Percentiles rank a stretch among this genome's conserved stretches.
These are phyloP conservation scores for Aporrectodea caliginosa DNA, from an alignment of 1,140 invertebrate species.

Conservation along the genomic window DNA sequence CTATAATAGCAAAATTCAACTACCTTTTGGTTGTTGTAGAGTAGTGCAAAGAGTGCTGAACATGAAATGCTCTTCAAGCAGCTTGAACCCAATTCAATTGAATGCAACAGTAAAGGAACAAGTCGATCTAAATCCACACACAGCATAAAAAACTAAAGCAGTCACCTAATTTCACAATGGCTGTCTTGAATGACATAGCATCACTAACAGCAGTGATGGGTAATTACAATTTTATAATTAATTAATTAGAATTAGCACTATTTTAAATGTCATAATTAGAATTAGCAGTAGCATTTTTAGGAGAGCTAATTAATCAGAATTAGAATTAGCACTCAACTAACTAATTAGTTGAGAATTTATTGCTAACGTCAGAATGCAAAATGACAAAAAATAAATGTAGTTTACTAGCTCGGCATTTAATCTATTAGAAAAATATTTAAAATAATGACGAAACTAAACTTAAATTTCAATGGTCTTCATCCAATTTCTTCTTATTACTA, in stretches of 20 bases:
- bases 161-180: background rate
- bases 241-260: background rate
- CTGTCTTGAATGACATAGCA: background rate
- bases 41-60: background rate
- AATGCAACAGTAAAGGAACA: background rate
- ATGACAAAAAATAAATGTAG: too few relatives aligned
- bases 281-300: background rate
- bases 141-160: background rate
- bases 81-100: background rate
- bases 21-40: background rate
- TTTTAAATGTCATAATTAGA: background rate
- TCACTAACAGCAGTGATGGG: background rate
- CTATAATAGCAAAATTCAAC: too few relatives aligned
- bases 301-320: background rate
- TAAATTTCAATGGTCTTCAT: too few relatives aligned
- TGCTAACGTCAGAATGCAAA: too few relatives aligned
- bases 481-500: too few relatives aligned
- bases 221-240: background rate
- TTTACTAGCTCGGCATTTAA: too few relatives aligned
- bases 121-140: background rate
- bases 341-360: too few relatives aligned
- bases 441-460: too few relatives aligned
- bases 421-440: too few relatives aligned
- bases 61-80: background rate
- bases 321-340: too few relatives aligned